Conservation (phyloP, 2,113 vertebrate species). For the Anolis carolinensis region DNA sequence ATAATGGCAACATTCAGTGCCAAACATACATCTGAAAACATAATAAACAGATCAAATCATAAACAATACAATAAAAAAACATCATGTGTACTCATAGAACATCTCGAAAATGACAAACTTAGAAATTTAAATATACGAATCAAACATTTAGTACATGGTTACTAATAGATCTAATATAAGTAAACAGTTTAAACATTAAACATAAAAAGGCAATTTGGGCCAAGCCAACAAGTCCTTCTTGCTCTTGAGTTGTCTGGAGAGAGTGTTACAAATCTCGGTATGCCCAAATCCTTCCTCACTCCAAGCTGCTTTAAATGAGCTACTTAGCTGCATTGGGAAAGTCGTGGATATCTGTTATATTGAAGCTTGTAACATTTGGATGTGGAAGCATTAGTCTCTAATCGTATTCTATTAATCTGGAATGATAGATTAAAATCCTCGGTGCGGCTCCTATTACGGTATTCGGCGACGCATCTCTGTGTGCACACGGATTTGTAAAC, state of each 20-base stretch:
- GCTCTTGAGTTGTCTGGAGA: not conserved
- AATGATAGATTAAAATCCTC: slow-evolving; percentile 40
- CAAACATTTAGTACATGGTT: no score
- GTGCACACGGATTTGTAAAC: slow-evolving; percentile 7
- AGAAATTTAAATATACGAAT: no score
- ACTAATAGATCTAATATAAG: no score
- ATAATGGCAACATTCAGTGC: no score
- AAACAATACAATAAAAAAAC: no score
- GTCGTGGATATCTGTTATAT: not conserved
- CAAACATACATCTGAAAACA: no score
- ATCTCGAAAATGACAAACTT: no score
- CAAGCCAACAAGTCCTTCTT: not conserved
- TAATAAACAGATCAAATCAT: no score
- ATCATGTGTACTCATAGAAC: no score
- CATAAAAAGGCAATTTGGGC: no score
- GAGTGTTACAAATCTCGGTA: not conserved
- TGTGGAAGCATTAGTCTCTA: not conserved
- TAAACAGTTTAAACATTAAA: no score
- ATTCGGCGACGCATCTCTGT: slow-evolving; percentile 20
- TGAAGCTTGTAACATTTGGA: not conserved
- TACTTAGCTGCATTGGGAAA: not conserved
- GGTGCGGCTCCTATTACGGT: slow-evolving; percentile 26
- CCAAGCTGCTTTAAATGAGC: not conserved
- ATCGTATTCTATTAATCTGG: slow-evolving; percentile 56
- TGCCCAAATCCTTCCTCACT: not conserved